phyloP scores from a whole-genome alignment of 1,140 invertebrate species.

The Manduca sexta region DNA sequence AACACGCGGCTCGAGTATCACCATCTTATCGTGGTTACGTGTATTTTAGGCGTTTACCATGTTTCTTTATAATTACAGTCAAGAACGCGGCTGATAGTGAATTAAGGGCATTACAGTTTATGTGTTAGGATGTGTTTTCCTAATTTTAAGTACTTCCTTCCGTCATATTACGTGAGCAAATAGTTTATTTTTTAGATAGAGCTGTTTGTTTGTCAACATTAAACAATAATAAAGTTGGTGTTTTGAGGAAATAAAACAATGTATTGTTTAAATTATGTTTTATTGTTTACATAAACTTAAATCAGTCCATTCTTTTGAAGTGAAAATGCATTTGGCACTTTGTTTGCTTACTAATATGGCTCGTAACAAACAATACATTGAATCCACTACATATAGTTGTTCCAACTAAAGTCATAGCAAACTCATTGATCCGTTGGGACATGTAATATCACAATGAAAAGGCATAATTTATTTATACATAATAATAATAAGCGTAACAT shows the following conservation, averaged over 20 bases:
- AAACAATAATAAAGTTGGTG: no score
- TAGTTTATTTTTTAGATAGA: no score
- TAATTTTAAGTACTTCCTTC: no score
- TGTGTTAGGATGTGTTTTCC: no score
- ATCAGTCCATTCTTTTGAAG: slow-evolving; percentile 72
- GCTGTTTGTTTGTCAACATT: no score
- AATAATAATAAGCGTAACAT: slow-evolving; percentile 5
- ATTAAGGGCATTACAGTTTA: slow-evolving; percentile 23
- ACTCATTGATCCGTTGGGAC: not conserved
- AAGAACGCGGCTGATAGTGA: slow-evolving; percentile 18
- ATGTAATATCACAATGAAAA: slow-evolving; percentile 2
- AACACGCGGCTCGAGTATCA: slow-evolving; percentile 20
- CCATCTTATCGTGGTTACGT: slow-evolving; percentile 34
- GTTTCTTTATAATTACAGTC: slow-evolving; percentile 35
- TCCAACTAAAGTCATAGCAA: slow-evolving; percentile 8
- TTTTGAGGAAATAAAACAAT: slow-evolving; percentile 18
- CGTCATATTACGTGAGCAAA: no score
- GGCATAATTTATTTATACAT: slow-evolving; percentile 3
- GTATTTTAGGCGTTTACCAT: slow-evolving; percentile 23
- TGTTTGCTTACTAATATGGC: slow-evolving; percentile 69
- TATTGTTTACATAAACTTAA: slow-evolving; percentile 57
- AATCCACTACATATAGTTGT: slow-evolving; percentile 10
- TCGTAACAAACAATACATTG: slow-evolving; percentile 16
- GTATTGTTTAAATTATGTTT: slow-evolving; percentile 33
- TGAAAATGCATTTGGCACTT: slow-evolving; percentile 72